Percentiles rank a stretch among this genome's conserved stretches.
Evolutionary conservation across 2,113 vertebrate species (phyloP).

Genomic region (Paracanthobrama guichenoti): DNA sequence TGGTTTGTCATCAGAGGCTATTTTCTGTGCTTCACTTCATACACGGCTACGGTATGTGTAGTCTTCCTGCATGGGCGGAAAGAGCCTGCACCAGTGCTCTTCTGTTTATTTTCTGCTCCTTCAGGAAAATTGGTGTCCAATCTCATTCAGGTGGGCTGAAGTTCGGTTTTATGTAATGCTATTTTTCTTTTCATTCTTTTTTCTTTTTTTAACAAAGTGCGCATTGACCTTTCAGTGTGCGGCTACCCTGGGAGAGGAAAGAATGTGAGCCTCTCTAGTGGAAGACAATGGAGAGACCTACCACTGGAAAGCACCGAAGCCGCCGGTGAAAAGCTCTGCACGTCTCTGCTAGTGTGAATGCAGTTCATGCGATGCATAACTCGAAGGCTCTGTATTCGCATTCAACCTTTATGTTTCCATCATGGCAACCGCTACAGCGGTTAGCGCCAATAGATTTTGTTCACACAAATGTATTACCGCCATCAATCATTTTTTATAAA

Average conservation of each 20-base stretch:
- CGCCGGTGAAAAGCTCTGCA: constrained; percentile 22
- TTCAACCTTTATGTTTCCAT: constrained; percentile 22
- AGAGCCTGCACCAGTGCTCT: constrained; percentile 39
- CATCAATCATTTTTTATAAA: constrained; percentile 76
- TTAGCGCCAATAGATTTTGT: background rate
- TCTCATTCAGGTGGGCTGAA: constrained; percentile 45
- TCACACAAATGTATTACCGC: constrained; percentile 27
- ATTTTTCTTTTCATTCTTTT: constrained; percentile 36
- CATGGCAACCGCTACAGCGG: background rate
- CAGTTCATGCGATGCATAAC: background rate
- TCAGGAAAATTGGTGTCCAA: constrained; percentile 45
- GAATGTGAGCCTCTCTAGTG: constrained; percentile 50
- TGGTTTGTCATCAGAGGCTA: constrained; percentile 39
- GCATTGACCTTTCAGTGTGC: constrained; percentile 68
- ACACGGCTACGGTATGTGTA: constrained; percentile 7
- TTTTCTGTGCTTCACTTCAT: constrained; percentile 37
- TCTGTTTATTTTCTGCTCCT: constrained; percentile 56
- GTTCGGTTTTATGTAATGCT: constrained; percentile 37
- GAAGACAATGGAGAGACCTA: constrained; percentile 50
- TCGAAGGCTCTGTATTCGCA: background rate
- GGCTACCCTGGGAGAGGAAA: constrained; percentile 56
- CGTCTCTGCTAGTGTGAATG: constrained; percentile 21
- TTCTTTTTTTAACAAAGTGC: constrained; percentile 61
- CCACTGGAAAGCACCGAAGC: constrained; percentile 43
- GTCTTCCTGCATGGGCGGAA: constrained; percentile 27